phyloP scores from a whole-genome alignment of 2,888 invertebrate species.

The Aphidius colemani region DNA sequence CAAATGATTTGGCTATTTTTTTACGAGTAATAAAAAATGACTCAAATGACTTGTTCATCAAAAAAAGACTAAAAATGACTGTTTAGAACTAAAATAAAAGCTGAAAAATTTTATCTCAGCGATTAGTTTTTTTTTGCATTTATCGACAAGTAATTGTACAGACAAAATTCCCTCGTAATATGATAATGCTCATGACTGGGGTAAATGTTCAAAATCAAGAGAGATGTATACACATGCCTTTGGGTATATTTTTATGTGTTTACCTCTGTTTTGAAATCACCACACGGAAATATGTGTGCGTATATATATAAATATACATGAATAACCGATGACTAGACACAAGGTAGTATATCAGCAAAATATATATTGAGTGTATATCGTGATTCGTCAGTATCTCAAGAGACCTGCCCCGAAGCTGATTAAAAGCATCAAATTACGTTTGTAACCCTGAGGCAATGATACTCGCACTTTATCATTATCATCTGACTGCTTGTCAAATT shows the following conservation, averaged over 20 bases:
- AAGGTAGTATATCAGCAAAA: not conserved
- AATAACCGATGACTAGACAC: not conserved
- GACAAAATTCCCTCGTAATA: constrained; percentile 22
- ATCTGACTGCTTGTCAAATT: constrained; percentile 2
- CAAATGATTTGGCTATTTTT: no score
- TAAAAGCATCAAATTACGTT: constrained; percentile 49
- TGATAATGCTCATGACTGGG: constrained; percentile 14
- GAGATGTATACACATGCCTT: constrained; percentile 6
- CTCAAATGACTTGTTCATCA: no score
- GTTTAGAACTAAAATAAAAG: no score
- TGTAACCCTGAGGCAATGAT: constrained; percentile 8
- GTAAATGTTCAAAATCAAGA: constrained; percentile 1
- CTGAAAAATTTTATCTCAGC: no score
- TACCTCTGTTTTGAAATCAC: constrained; percentile 1
- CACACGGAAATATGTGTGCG: not conserved
- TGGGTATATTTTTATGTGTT: constrained; percentile 18
- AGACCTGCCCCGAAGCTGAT: constrained; percentile 47
- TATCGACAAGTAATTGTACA: constrained; percentile 21
- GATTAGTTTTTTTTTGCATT: constrained; percentile 6
- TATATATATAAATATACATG: not conserved
- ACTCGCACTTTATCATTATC: constrained; percentile 13
- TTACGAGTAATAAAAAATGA: no score
- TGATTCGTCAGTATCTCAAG: constrained; percentile 42
- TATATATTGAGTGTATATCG: constrained; percentile 18
- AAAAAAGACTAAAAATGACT: no score